Percentiles rank a stretch among this genome's conserved stretches.
Evolutionary conservation across 2,888 invertebrate genomes (phyloP).

Genomic region (Pachliopta kotzebuea): DNA sequence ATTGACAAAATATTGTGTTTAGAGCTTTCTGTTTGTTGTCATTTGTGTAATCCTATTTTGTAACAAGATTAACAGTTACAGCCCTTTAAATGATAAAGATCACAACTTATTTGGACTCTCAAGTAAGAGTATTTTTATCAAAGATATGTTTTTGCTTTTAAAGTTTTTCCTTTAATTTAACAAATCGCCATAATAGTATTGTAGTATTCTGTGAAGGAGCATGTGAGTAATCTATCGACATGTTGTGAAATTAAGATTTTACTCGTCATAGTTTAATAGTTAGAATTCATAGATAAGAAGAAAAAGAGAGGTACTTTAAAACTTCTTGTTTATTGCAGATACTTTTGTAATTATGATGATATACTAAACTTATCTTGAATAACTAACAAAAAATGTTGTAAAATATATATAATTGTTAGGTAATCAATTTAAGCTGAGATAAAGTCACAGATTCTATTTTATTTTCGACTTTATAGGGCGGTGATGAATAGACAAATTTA

Average conservation of each 20-base stretch:
- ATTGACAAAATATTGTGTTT: conserved; percentile 74
- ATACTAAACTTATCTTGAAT: no score
- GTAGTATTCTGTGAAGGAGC: no score
- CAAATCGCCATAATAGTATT: neutral
- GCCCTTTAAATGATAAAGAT: neutral
- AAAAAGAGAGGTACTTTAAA: no score
- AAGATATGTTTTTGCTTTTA: neutral
- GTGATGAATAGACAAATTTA: no score
- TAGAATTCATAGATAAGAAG: no score
- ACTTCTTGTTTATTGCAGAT: no score
- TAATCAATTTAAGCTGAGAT: neutral
- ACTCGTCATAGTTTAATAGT: no score
- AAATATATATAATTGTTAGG: neutral
- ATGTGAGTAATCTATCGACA: no score
- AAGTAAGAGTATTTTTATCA: neutral
- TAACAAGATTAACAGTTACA: conserved; percentile 14
- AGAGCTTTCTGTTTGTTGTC: conserved; percentile 51
- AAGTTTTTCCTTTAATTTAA: neutral
- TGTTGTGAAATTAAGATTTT: no score
- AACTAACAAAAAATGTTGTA: neutral
- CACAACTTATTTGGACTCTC: neutral
- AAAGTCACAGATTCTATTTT: neutral
- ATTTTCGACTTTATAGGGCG: neutral
- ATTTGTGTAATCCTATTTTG: conserved; percentile 48
- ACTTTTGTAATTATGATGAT: no score